These are phyloP conservation scores for Ctenopoma kingsleyae DNA, from an alignment of 2,797 vertebrate genomes.

Conservation along the genomic window DNA sequence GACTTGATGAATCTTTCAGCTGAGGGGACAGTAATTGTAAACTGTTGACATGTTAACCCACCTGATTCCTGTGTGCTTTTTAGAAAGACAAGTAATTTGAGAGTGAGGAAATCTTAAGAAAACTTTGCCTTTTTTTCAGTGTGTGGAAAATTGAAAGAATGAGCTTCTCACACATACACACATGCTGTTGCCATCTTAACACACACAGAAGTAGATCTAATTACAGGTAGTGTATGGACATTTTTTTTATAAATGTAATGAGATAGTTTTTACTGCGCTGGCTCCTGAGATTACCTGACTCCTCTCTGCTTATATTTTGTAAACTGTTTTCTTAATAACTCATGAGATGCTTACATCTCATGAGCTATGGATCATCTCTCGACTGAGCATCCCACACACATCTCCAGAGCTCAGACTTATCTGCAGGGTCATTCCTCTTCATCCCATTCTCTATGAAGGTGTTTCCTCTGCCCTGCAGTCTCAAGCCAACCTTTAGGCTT, in stretches of 20 bases:
- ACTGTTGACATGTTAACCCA: constrained; percentile 82
- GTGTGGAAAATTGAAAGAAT: constrained; percentile 53
- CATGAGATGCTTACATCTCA: constrained; percentile 13
- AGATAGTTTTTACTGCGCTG: constrained; percentile 26
- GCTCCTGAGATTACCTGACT: constrained; percentile 32
- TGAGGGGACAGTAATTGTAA: constrained; percentile 68
- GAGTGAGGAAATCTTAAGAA: constrained; percentile 71
- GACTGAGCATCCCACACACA: constrained; percentile 46
- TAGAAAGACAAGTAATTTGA: constrained; percentile 54
- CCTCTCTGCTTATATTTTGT: constrained; percentile 38
- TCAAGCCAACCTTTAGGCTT: constrained; percentile 62
- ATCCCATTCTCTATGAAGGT: constrained; percentile 74
- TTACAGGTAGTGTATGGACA: constrained; percentile 37
- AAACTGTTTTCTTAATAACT: constrained; percentile 43
- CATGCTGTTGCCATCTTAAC: neutral
- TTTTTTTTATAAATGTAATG: constrained; percentile 34
- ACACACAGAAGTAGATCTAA: constrained; percentile 15
- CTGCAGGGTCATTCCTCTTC: constrained; percentile 69
- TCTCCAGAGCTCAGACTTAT: constrained; percentile 59
- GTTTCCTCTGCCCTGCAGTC: constrained; percentile 76
- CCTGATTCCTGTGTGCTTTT: constrained; percentile 54
- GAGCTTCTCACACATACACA: constrained; percentile 21
- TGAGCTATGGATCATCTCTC: constrained; percentile 31
- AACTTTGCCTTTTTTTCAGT: constrained; percentile 45
- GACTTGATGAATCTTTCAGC: constrained; percentile 67